These are phyloP conservation scores for Laothoe populi DNA, from an alignment of 2,888 invertebrate genomes.

Conservation along the genomic window DNA sequence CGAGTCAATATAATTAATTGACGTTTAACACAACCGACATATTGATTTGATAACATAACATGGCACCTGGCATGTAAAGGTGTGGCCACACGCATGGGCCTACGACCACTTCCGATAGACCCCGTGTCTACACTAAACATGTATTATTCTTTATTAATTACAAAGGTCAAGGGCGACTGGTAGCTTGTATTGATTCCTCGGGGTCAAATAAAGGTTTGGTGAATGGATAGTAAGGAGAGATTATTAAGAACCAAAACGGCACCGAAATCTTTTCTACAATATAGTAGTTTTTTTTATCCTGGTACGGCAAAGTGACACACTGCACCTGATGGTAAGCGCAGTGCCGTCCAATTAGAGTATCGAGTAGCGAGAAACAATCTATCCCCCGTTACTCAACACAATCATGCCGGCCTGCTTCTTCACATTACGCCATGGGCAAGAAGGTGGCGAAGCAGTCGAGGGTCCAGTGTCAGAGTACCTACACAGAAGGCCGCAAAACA, in stretches of 20 bases:
- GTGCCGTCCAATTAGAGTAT: no score
- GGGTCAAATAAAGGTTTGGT: constrained; percentile 15
- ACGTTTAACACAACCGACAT: constrained; percentile 46
- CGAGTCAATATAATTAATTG: constrained; percentile 50
- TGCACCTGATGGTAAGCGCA: no score
- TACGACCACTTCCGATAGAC: constrained; percentile 29
- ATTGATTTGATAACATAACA: constrained; percentile 51
- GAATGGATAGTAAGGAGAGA: constrained; percentile 10
- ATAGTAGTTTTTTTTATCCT: no score
- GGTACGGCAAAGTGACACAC: no score
- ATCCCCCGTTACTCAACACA: no score
- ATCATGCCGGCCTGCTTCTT: no score
- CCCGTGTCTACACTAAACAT: not conserved
- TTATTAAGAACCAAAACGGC: not conserved
- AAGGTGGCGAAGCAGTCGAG: no score
- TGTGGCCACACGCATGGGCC: constrained; percentile 41
- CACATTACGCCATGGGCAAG: no score
- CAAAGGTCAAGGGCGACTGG: not conserved
- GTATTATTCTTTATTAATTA: not conserved
- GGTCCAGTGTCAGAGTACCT: no score
- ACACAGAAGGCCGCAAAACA: no score
- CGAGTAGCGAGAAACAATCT: no score
- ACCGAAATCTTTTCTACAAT: no score
- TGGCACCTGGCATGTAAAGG: constrained; percentile 51
- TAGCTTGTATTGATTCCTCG: constrained; percentile 10